These are phyloP conservation scores for Actinernus sp. DNA, from an alignment of 92 coral and sea anemone species.

Conservation along the genomic window DNA sequence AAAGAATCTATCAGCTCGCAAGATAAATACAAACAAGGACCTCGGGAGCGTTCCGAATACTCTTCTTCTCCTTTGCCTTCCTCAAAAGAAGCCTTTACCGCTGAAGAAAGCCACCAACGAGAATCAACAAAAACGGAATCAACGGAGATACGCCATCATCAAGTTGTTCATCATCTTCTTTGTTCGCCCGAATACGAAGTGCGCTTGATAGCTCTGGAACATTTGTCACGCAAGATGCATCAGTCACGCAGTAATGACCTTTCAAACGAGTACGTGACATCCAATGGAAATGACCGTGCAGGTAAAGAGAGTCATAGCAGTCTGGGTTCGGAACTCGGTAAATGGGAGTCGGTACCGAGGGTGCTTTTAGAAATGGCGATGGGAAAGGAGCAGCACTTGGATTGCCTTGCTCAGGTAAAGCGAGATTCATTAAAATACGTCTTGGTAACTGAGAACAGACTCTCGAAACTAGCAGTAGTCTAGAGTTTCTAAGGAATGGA, in stretches of 20 bases:
- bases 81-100: no score
- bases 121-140: not conserved
- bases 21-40: not conserved
- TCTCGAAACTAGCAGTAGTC: no score
- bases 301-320: not conserved
- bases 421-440: no score
- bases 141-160: not conserved
- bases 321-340: not conserved
- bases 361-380: constrained; percentile 53
- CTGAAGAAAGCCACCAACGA: not conserved
- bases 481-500: no score
- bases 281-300: not conserved
- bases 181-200: constrained; percentile 73
- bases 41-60: not conserved
- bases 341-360: constrained; percentile 13
- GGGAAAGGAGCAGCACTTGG: constrained; percentile 53
- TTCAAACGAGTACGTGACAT: not conserved
- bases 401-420: constrained; percentile 66
- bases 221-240: constrained; percentile 16
- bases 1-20: not conserved
- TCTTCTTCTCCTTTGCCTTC: not conserved
- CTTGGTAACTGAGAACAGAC: no score
- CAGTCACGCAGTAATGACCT: not conserved
- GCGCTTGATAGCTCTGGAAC: constrained; percentile 58
- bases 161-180: constrained; percentile 28